Conservation (phyloP, 2,797 vertebrate genomes). For the Pangasius sanitwongsei region DNA sequence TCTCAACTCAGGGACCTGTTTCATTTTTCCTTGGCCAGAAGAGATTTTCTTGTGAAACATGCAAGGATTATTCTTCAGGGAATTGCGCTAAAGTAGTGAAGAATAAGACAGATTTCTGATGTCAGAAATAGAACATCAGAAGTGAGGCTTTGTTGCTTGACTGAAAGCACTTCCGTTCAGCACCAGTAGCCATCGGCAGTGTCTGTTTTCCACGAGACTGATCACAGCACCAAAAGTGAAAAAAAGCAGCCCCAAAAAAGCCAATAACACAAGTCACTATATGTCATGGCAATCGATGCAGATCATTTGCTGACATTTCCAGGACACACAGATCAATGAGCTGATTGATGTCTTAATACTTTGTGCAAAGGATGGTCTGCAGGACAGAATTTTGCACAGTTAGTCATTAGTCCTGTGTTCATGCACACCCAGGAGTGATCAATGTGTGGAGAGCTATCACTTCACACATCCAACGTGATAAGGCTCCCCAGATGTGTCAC, state of each 20-base stretch:
- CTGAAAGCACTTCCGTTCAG: not conserved
- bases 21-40: not conserved
- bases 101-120: not conserved
- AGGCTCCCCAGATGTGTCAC: constrained; percentile 1
- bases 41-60: constrained; percentile 8
- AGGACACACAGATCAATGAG: constrained; percentile 41
- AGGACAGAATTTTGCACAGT: not conserved
- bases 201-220: not conserved
- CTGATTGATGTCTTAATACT: constrained; percentile 46
- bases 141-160: not conserved
- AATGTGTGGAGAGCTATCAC: not conserved
- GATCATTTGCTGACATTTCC: constrained; percentile 42
- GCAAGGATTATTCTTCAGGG: not conserved
- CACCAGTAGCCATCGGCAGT: not conserved
- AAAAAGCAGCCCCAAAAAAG: not conserved
- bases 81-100: not conserved
- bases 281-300: not conserved
- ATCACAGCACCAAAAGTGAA: constrained; percentile 5
- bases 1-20: not conserved
- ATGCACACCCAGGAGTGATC: not conserved
- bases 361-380: constrained; percentile 20
- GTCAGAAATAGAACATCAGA: constrained; percentile 16
- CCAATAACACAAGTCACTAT: constrained; percentile 21
- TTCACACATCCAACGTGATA: not conserved
- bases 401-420: constrained; percentile 67